Conservation (phyloP, 2,888 invertebrate genomes). For the Hoplodrina ambigua region DNA sequence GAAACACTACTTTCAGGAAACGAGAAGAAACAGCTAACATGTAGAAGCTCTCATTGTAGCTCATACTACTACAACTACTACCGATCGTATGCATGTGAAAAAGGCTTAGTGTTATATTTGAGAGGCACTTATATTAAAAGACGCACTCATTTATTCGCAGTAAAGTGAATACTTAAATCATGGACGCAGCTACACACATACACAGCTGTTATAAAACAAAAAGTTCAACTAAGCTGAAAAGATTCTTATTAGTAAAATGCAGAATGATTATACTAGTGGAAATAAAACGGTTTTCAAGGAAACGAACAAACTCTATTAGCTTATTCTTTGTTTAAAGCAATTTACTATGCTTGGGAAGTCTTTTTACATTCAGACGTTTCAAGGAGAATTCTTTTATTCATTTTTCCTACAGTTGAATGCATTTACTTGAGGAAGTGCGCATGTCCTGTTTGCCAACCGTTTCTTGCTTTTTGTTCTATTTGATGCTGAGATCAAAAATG, state of each 20-base stretch:
- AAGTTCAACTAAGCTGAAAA: background rate
- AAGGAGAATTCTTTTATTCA: slow-evolving; percentile 16
- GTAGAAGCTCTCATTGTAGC: too few relatives aligned
- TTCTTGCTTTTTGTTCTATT: slow-evolving; percentile 28
- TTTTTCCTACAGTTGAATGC: slow-evolving; percentile 11
- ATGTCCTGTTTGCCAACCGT: slow-evolving; percentile 14
- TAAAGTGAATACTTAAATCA: too few relatives aligned
- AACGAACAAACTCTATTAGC: slow-evolving; percentile 9
- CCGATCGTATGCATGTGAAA: too few relatives aligned
- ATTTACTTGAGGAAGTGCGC: slow-evolving; percentile 33
- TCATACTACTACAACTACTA: too few relatives aligned
- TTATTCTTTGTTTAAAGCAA: slow-evolving; percentile 3
- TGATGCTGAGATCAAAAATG: slow-evolving; percentile 22
- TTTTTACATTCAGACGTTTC: slow-evolving; percentile 15
- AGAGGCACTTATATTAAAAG: too few relatives aligned
- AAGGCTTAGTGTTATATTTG: too few relatives aligned
- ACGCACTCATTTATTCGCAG: too few relatives aligned
- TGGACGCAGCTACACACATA: too few relatives aligned
- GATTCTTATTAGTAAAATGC: slow-evolving; percentile 1
- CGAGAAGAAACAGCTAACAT: background rate
- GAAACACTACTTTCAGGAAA: background rate
- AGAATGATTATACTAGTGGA: background rate
- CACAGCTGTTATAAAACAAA: background rate
- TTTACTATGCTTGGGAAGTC: slow-evolving; percentile 14
- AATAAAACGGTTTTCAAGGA: background rate